Conservation (phyloP, 2,888 invertebrate species). For the Drosophila borborema region DNA sequence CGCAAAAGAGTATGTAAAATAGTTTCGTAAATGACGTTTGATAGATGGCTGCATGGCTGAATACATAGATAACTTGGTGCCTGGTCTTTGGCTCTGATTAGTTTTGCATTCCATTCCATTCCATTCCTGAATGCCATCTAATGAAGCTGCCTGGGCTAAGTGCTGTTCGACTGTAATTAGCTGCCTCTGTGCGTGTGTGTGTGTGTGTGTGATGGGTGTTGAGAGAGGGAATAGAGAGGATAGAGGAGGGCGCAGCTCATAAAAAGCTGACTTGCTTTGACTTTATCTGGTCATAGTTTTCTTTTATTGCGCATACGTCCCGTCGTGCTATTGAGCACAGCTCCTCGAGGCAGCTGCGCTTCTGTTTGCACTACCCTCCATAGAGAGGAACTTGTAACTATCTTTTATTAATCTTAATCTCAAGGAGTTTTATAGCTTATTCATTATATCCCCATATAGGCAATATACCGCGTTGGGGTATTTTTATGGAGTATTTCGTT, state of each 20-base stretch:
- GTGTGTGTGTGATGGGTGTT: neutral
- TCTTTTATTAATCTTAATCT: neutral
- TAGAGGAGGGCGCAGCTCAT: constrained; percentile 11
- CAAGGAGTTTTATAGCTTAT: neutral
- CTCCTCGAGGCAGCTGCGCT: constrained; percentile 26
- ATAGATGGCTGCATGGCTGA: constrained; percentile 46
- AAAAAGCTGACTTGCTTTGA: constrained; percentile 42
- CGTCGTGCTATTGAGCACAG: constrained; percentile 51
- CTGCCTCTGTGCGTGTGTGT: constrained; percentile 2
- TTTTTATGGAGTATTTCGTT: neutral
- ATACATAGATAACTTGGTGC: constrained; percentile 7
- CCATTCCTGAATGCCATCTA: constrained; percentile 42
- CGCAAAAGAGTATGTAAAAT: constrained; percentile 48
- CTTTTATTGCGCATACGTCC: constrained; percentile 65
- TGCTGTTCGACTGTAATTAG: constrained; percentile 42
- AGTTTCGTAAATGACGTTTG: constrained; percentile 65
- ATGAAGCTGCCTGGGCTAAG: constrained; percentile 43
- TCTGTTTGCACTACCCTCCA: no score
- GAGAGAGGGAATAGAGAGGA: constrained; percentile 1
- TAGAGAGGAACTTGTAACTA: neutral
- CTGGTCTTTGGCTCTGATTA: constrained; percentile 34
- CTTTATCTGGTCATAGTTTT: constrained; percentile 34
- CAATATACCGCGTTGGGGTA: no score
- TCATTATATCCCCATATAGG: neutral
- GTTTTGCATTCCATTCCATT: constrained; percentile 25